phyloP scores from a whole-genome alignment of 1,140 invertebrate species.

The Bombus affinis region DNA sequence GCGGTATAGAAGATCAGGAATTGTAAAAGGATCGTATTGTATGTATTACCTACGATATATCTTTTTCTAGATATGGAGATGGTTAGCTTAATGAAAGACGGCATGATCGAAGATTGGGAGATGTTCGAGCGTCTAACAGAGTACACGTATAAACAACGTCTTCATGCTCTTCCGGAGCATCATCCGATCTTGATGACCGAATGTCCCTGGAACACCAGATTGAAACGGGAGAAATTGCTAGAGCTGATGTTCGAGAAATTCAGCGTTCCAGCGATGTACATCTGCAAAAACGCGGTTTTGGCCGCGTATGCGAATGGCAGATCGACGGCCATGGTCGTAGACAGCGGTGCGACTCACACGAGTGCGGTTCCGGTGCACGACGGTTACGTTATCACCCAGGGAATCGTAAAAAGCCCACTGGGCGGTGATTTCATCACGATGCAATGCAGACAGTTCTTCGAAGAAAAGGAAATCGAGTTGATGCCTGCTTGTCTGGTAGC shows the following conservation, averaged over 20 bases:
- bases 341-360: constrained; percentile 96
- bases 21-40: background rate
- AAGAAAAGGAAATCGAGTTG: constrained; percentile 91
- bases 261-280: constrained; percentile 96
- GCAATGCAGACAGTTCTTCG: constrained; percentile 91
- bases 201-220: constrained; percentile 94
- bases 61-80: constrained; percentile 88
- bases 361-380: constrained; percentile 96
- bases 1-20: background rate
- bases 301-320: constrained; percentile 97
- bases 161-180: constrained; percentile 85
- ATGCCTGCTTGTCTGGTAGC: constrained; percentile 93
- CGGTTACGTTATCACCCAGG: constrained; percentile 95
- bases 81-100: constrained; percentile 95
- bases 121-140: constrained; percentile 96
- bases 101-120: constrained; percentile 98
- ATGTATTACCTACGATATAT: background rate
- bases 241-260: constrained; percentile 99
- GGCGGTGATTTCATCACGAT: constrained; percentile 96
- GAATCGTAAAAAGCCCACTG: constrained; percentile 94
- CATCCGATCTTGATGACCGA: constrained; percentile 98
- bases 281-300: constrained; percentile 97
- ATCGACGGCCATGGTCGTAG: constrained; percentile 95
- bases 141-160: constrained; percentile 92
- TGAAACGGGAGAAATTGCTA: constrained; percentile 94